phyloP scores from a whole-genome alignment of 1,140 invertebrate genomes.

The Sycophaga agraensis region DNA sequence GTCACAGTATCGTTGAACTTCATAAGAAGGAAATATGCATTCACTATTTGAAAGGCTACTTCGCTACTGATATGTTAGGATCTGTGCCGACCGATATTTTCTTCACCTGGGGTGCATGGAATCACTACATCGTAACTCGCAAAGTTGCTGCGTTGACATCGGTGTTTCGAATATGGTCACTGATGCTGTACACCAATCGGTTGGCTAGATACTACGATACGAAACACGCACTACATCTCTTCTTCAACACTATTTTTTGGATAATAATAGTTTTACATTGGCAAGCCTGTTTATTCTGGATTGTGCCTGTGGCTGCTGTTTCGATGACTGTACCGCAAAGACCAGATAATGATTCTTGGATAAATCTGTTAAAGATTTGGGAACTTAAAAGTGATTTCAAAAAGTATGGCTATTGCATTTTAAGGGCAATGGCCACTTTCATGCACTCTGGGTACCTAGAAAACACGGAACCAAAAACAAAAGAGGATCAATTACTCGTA shows the following conservation, averaged over 20 bases:
- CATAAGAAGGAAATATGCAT: constrained; percentile 33
- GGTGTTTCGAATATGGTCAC: constrained; percentile 43
- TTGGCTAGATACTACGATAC: constrained; percentile 34
- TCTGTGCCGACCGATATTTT: constrained; percentile 47
- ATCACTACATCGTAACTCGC: constrained; percentile 32
- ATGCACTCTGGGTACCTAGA: constrained; percentile 41
- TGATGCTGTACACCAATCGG: constrained; percentile 34
- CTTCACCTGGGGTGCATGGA: constrained; percentile 34
- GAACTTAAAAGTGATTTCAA: not conserved
- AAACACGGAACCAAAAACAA: constrained; percentile 28
- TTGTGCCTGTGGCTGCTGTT: constrained; percentile 38
- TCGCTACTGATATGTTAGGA: constrained; percentile 42
- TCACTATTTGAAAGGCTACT: constrained; percentile 38
- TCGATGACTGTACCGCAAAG: constrained; percentile 27
- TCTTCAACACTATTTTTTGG: constrained; percentile 39
- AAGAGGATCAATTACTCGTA: constrained; percentile 41
- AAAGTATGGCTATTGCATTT: constrained; percentile 35
- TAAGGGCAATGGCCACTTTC: constrained; percentile 40
- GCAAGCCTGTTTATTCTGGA: constrained; percentile 47
- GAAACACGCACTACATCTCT: constrained; percentile 30
- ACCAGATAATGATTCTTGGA: constrained; percentile 41
- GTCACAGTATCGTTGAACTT: constrained; percentile 38
- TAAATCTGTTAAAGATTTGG: constrained; percentile 40
- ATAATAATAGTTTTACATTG: constrained; percentile 45
- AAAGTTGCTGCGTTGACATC: constrained; percentile 39